Evolutionary conservation across 2,113 vertebrate species (phyloP).

Genomic region (Calonectris borealis): DNA sequence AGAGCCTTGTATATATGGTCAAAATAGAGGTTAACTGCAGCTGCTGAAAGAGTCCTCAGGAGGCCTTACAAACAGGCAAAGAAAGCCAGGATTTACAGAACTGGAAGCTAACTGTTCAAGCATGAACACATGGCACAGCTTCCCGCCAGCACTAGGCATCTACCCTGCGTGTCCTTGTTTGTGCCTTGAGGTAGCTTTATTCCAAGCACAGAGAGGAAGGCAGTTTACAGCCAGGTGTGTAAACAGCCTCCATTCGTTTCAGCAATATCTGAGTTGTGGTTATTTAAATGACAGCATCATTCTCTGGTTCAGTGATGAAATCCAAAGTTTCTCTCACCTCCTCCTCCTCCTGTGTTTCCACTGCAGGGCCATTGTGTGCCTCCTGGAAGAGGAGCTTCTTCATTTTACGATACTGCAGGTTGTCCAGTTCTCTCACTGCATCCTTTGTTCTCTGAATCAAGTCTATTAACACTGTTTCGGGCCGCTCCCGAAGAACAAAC

Average conservation of each 20-base stretch:
- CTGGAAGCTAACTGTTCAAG: conserved; percentile 3
- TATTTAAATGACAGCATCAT: background rate
- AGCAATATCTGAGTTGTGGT: background rate
- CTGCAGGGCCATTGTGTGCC: conserved; percentile 92
- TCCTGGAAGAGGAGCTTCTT: conserved; percentile 99
- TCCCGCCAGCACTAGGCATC: conserved; percentile 14
- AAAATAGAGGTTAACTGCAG: background rate
- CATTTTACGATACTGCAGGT: conserved; percentile 99
- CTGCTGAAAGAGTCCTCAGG: background rate
- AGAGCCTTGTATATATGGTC: background rate
- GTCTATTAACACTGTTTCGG: conserved; percentile 95
- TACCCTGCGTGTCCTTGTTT: background rate
- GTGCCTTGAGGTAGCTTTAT: conserved; percentile 13
- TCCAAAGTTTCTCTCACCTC: conserved; percentile 79
- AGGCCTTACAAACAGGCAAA: background rate
- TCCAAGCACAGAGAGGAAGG: background rate
- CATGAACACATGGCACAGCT: background rate
- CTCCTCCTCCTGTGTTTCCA: conserved; percentile 93
- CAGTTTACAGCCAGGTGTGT: background rate
- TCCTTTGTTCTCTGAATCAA: conserved; percentile 98
- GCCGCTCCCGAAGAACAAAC: conserved; percentile 92
- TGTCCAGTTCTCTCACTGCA: conserved; percentile 96
- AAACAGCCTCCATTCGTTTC: background rate
- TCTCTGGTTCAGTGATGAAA: background rate
- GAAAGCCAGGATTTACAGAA: background rate